Conservation (phyloP, 2,888 invertebrate species). For the Lagria hirta region DNA sequence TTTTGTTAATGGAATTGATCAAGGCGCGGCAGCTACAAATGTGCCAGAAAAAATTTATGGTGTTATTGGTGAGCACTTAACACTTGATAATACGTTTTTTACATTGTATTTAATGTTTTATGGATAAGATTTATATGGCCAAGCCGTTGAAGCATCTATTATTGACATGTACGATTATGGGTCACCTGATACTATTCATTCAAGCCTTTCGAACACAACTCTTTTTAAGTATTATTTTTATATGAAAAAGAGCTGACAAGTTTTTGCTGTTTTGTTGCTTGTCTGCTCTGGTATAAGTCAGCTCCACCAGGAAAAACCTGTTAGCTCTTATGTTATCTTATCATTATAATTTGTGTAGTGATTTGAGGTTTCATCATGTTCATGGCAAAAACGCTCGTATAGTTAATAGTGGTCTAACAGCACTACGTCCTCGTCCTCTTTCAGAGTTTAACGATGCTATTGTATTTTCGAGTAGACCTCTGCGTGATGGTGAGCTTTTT, state of each 20-base stretch:
- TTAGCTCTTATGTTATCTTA: too few species aligned
- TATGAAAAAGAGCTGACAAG: not conserved
- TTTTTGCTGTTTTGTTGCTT: not conserved
- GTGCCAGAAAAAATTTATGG: slow-evolving; percentile 89
- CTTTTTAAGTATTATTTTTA: slow-evolving; percentile 59
- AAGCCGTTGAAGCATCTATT: slow-evolving; percentile 91
- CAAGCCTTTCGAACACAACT: slow-evolving; percentile 74
- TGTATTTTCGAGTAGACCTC: slow-evolving; percentile 84
- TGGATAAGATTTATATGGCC: slow-evolving; percentile 80
- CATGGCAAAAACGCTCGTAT: slow-evolving; percentile 89
- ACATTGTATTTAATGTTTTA: slow-evolving; percentile 3
- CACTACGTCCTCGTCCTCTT: slow-evolving; percentile 81
- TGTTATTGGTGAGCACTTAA: slow-evolving; percentile 64
- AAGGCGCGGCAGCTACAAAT: slow-evolving; percentile 85
- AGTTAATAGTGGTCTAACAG: slow-evolving; percentile 80
- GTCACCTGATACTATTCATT: slow-evolving; percentile 72
- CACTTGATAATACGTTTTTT: not conserved
- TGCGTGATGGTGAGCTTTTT: slow-evolving; percentile 89
- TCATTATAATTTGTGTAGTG: too few species aligned
- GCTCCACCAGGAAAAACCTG: slow-evolving; percentile 26
- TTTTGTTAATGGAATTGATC: slow-evolving; percentile 89
- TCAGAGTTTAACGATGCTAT: slow-evolving; percentile 95
- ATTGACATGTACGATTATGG: slow-evolving; percentile 72
- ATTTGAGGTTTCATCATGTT: slow-evolving; percentile 83
- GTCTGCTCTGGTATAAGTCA: not conserved